These are phyloP conservation scores for Micrasema minimum DNA, from an alignment of 1,140 invertebrate species.

Conservation along the genomic window DNA sequence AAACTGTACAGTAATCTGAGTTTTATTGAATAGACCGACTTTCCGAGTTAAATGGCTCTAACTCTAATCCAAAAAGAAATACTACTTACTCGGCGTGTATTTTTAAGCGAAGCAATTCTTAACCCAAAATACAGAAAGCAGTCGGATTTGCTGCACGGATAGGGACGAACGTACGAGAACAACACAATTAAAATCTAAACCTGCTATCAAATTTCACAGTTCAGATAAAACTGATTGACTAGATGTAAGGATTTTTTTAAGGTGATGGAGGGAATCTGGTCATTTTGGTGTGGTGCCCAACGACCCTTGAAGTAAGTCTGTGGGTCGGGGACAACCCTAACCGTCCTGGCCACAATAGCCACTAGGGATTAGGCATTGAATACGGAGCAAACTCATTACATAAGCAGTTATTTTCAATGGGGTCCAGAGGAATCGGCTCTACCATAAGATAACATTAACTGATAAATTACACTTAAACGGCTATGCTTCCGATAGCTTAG, in stretches of 20 bases:
- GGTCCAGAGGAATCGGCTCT: conserved; percentile 38
- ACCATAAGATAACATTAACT: conserved; percentile 44
- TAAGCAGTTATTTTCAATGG: conserved; percentile 53
- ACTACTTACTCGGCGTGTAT: not conserved
- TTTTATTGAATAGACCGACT: too few species aligned
- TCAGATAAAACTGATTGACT: not conserved
- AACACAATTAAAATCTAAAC: conserved; percentile 10
- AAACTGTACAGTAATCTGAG: too few species aligned
- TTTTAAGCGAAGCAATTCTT: not conserved
- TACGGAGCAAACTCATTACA: conserved; percentile 47
- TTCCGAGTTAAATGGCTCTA: not conserved
- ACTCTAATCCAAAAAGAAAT: not conserved
- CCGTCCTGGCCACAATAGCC: conserved; percentile 43
- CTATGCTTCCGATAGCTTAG: not conserved
- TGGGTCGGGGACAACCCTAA: not conserved
- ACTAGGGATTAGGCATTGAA: conserved; percentile 41
- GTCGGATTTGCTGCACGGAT: conserved; percentile 2
- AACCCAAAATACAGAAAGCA: not conserved
- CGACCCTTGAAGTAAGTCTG: conserved; percentile 6
- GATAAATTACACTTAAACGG: conserved; percentile 40
- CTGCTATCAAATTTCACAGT: not conserved
- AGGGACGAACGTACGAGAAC: conserved; percentile 8
- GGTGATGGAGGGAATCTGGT: too few species aligned
- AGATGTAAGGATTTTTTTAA: not conserved
- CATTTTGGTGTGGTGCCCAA: not conserved